Evolutionary conservation across 2,888 invertebrate species (phyloP).

Genomic region (Diaprepes abbreviatus): DNA sequence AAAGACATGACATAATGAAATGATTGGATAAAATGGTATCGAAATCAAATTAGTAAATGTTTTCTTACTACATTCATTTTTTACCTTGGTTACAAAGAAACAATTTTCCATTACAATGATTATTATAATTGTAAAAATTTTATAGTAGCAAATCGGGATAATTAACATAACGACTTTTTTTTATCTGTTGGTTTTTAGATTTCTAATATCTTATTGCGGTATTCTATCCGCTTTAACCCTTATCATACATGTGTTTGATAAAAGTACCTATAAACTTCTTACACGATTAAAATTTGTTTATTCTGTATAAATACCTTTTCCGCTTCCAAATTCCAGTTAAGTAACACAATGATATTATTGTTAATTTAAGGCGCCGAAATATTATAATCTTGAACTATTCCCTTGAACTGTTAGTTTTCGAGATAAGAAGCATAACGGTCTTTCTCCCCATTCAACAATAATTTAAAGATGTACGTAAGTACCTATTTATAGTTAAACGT

Average conservation of each 20-base stretch:
- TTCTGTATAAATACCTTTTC: constrained; percentile 19
- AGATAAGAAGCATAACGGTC: constrained; percentile 35
- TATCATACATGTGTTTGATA: constrained; percentile 20
- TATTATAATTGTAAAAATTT: too few species aligned
- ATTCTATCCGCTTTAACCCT: constrained; percentile 18
- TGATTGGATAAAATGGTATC: too few species aligned
- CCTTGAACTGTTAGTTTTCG: constrained; percentile 33
- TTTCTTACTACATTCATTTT: too few species aligned
- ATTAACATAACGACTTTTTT: constrained; percentile 1
- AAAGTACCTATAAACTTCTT: constrained; percentile 12
- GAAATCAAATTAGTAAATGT: too few species aligned
- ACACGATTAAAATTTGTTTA: constrained; percentile 21
- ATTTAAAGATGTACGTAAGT: not conserved
- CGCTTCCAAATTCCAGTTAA: constrained; percentile 31
- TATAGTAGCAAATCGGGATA: too few species aligned
- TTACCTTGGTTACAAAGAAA: too few species aligned
- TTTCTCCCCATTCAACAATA: constrained; percentile 1
- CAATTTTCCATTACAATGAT: too few species aligned
- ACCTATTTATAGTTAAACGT: not conserved
- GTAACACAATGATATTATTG: constrained; percentile 27
- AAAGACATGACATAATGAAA: too few species aligned
- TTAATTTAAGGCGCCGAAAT: constrained; percentile 27
- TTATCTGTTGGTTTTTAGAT: constrained; percentile 2
- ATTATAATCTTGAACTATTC: constrained; percentile 27
- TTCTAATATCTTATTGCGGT: constrained; percentile 14